Evolutionary conservation across 2,797 vertebrate genomes (phyloP), one percentile per base, ranked within the genome.

Genomic region (Channallabes apus): DNA sequence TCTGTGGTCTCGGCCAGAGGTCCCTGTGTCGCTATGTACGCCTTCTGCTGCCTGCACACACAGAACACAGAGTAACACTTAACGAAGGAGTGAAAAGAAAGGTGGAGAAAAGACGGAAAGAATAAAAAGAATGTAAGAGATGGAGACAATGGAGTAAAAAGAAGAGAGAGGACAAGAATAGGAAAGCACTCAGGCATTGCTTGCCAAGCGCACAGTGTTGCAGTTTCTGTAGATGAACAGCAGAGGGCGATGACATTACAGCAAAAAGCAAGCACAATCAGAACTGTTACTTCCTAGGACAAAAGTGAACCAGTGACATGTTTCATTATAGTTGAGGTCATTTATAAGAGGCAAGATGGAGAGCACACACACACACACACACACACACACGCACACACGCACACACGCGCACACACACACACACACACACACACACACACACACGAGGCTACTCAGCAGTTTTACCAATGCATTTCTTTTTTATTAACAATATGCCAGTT

Each of bases 21-120:
- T 87, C 98, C 98, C 93, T 99, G 98, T 0, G 97, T 98, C 88
- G 97, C 97, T 27, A 99, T 97, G 93, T 99, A 99, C 8, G 97
- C 98, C 93, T 96, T 98, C 93, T 98, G 97, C 90, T 98, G 97
- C 94, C 98, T 99, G 94, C 91, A 80, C 88, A 83, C 32, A 88
- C 38, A 27, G 3, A 82, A 58, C 20, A 81, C 35, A 87, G 41
- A 46, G 65, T 71, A 9, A 56, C 2, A 65, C n/a, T 41, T 41
- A 67, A 58, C 29, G 29, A 22, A 20, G 3, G 14, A 46, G 51
- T 6, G 32, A 1, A 35, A 32, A 15, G 46, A 69, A 4, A 68
- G 22, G 6, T 4, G 32, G 59, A 9, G n/a, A 32, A 62, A 0
- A 54, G 12, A 54, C 15, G 2, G 0, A 6, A 54, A 51, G 9